Base-by-base conservation (phyloP, 2,113 vertebrate species). In the Garra rufa region DNA sequence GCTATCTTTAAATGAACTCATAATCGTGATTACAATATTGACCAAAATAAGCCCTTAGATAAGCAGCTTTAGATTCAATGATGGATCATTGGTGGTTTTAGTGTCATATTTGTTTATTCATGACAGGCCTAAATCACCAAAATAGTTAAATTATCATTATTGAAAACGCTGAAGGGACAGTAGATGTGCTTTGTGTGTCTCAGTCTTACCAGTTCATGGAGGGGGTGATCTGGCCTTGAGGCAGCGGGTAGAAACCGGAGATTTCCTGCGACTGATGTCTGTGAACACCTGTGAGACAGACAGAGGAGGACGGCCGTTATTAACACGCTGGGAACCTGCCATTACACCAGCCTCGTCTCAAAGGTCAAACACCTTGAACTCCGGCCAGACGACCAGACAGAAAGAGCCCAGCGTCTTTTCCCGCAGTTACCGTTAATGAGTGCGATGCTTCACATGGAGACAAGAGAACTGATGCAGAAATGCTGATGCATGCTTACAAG, bases 231-330 rank as follows among this genome's bases (percentile, higher is more conserved):
- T 98, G 98, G 44, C 96, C 94, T 19, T 97, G 95, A 88, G 98
- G 95, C 71, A 99, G 95, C 7, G 97, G 94, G 92, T 99, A 99
- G 93, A 98, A 99, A 44, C 96, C 94, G 4, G 97, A 95, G 88
- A 99, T 95, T 85, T 99, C 98, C 85, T 97, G 95, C 85, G 97
- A 95, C 93, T 98, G 98, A 79, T 96, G 96, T 90, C 97, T 96
- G 91, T 97, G 98, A 87, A 97, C 92, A 89, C 97, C 97, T 99
- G 88, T 28, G 15, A 38, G 28, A 67, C 28, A 30, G 13, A 13
- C 14, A 65, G 15, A 38, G 28, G 61, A 67, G 63, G 63, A 67
- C 7, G 28, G 59, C 24, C 13, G n/a, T 87, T 67, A 89, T 93
- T 91, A 92, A 76, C 59, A 76, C 86, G 79, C 87, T 89, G 90